Conservation (phyloP, 2,888 invertebrate genomes). For the Axea sp. region DNA sequence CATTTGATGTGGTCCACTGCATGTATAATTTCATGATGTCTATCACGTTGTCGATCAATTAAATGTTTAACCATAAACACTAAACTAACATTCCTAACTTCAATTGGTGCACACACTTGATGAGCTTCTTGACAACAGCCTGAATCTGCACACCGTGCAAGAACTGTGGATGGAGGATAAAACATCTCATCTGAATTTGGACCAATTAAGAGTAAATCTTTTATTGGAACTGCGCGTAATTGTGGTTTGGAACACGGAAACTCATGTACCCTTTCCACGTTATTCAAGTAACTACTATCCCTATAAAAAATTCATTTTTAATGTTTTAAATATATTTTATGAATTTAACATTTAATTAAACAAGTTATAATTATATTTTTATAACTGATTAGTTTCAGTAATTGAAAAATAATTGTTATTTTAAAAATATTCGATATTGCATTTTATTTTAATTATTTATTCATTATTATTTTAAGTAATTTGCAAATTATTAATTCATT, state of each 20-base stretch:
- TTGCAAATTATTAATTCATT: no score
- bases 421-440: no score
- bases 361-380: no score
- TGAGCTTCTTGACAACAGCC: slow-evolving; percentile 73
- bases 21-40: slow-evolving; percentile 74
- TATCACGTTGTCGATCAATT: slow-evolving; percentile 72
- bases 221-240: slow-evolving; percentile 70
- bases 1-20: slow-evolving; percentile 73
- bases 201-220: slow-evolving; percentile 70
- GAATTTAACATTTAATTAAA: no score
- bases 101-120: slow-evolving; percentile 70
- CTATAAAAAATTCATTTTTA: slow-evolving; percentile 58
- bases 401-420: no score
- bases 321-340: no score
- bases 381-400: no score
- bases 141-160: slow-evolving; percentile 73
- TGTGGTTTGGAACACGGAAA: slow-evolving; percentile 73
- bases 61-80: slow-evolving; percentile 74
- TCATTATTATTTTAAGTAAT: no score
- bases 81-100: slow-evolving; percentile 72
- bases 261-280: slow-evolving; percentile 72
- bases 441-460: no score
- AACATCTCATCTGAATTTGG: slow-evolving; percentile 73
- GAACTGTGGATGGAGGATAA: slow-evolving; percentile 73
- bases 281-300: slow-evolving; percentile 71